Evolutionary conservation across 2,797 vertebrate genomes (phyloP).

Genomic region (Erpetoichthys calabaricus): DNA sequence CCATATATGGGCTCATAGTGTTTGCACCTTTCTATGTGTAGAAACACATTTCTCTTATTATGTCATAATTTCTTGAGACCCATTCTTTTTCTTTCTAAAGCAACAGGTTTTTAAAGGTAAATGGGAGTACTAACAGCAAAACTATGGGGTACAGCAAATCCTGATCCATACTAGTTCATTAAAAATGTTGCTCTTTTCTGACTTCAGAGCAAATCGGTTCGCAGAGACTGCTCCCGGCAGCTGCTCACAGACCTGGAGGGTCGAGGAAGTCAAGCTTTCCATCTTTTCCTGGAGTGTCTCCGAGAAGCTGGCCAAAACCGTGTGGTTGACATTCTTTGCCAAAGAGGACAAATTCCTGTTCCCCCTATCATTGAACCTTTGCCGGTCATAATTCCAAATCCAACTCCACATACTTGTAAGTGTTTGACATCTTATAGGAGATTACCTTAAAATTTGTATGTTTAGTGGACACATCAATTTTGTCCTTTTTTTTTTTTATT

Average conservation of each 20-base stretch:
- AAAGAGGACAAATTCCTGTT: background rate
- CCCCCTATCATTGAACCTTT: background rate
- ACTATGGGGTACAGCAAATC: background rate
- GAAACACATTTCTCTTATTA: no score
- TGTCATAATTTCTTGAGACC: no score
- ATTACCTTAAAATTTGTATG: no score
- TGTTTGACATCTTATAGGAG: no score
- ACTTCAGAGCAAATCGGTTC: conserved; percentile 49
- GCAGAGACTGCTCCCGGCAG: conserved; percentile 66
- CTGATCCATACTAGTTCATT: background rate
- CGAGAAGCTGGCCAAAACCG: conserved; percentile 49
- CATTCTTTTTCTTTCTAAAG: no score
- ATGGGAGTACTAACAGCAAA: no score
- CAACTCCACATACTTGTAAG: no score
- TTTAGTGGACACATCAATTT: background rate
- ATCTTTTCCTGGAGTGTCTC: conserved; percentile 65
- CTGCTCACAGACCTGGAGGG: conserved; percentile 69
- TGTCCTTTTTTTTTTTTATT: no score
- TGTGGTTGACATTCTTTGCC: conserved; percentile 44
- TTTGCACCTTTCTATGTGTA: no score
- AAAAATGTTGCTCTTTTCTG: background rate
- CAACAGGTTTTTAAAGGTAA: no score
- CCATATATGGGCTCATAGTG: no score
- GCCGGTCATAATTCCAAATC: conserved; percentile 8
- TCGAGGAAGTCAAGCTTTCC: conserved; percentile 67